Evolutionary conservation across 2,888 invertebrate genomes (phyloP).

Genomic region (Hydrotaea diabolus): DNA sequence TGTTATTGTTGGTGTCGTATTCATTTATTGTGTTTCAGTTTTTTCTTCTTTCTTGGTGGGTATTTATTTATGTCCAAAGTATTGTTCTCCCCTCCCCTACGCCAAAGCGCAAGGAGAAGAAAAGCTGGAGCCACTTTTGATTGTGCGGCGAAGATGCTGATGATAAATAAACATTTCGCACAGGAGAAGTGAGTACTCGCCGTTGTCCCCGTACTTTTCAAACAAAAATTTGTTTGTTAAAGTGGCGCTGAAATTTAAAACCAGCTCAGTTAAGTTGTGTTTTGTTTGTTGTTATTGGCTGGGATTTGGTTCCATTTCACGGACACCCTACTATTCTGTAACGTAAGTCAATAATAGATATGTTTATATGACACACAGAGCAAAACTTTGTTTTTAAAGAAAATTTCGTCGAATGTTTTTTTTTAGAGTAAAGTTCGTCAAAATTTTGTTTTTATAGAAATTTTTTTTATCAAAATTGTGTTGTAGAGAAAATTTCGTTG

Average conservation of each 20-base stretch:
- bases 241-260: conserved; percentile 66
- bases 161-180: conserved; percentile 54
- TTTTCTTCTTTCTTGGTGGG: not conserved
- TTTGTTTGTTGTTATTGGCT: conserved; percentile 33
- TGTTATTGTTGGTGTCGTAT: conserved; percentile 54
- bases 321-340: not conserved
- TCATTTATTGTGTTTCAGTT: conserved; percentile 53
- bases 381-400: too few relatives aligned
- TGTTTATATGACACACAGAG: too few relatives aligned
- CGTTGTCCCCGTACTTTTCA: not conserved
- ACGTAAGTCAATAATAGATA: too few relatives aligned
- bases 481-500: too few relatives aligned
- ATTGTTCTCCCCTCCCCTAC: conserved; percentile 50
- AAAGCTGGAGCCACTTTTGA: conserved; percentile 53
- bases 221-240: conserved; percentile 28
- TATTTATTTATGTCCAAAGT: conserved; percentile 26
- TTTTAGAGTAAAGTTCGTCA: too few relatives aligned
- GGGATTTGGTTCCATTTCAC: not conserved
- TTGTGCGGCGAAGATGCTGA: conserved; percentile 32
- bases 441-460: too few relatives aligned
- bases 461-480: too few relatives aligned
- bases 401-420: too few relatives aligned
- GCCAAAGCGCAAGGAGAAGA: not conserved
- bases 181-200: conserved; percentile 29
- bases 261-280: conserved; percentile 38